These are phyloP conservation scores for Apocheima hispidaria DNA, from an alignment of 2,888 invertebrate species.

Conservation along the genomic window DNA sequence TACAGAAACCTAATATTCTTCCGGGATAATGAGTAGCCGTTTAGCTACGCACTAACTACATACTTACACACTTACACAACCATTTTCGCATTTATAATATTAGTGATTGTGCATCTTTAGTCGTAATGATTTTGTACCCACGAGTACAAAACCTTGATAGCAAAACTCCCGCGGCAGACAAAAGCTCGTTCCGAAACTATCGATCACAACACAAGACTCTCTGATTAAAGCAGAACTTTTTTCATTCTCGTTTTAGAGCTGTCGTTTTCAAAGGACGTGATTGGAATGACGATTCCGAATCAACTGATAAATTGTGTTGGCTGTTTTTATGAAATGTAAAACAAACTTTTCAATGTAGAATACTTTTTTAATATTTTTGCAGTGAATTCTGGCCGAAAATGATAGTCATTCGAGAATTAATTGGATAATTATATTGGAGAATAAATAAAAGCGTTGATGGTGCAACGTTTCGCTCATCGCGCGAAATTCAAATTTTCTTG, in stretches of 20 bases:
- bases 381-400: too few species aligned
- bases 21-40: too few species aligned
- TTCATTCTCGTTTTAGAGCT: conserved; percentile 63
- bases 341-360: neutral
- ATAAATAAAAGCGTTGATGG: too few species aligned
- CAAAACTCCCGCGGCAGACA: conserved; percentile 47
- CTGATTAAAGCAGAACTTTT: conserved; percentile 68
- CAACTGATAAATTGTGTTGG: conserved; percentile 44
- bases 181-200: conserved; percentile 54
- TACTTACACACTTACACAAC: too few species aligned
- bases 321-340: conserved; percentile 8
- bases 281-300: conserved; percentile 45
- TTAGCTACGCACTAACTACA: too few species aligned
- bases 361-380: neutral
- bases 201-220: conserved; percentile 60
- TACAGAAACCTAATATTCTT: too few species aligned
- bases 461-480: too few species aligned
- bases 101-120: too few species aligned
- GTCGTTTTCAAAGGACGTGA: conserved; percentile 56
- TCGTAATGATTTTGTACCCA: neutral
- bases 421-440: too few species aligned
- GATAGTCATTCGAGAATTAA: too few species aligned
- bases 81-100: too few species aligned
- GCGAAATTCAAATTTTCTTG: too few species aligned
- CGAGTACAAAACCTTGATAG: conserved; percentile 11